phyloP scores from a whole-genome alignment of 2,797 vertebrate species.

The Falco novaeseelandiae region DNA sequence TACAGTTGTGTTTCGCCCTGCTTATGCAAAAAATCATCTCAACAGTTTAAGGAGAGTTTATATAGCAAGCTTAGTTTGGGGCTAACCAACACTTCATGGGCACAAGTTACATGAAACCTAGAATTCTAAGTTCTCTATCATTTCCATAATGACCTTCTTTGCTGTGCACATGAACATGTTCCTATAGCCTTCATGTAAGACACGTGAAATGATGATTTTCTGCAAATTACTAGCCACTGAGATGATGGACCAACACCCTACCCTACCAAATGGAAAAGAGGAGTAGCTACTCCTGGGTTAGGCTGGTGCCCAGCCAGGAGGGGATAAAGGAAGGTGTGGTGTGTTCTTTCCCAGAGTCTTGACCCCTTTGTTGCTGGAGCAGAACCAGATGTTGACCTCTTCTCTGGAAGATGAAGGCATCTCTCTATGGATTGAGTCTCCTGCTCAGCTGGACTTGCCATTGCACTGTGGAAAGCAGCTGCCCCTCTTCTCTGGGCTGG shows the following conservation, averaged over 20 bases:
- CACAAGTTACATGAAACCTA: background rate
- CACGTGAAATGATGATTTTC: background rate
- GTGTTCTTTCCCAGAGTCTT: background rate
- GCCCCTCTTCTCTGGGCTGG: background rate
- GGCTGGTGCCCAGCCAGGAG: background rate
- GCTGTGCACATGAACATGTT: background rate
- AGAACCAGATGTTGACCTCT: background rate
- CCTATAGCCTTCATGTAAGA: background rate
- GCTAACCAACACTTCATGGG: background rate
- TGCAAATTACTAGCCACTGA: background rate
- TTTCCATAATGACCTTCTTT: background rate
- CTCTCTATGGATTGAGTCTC: background rate
- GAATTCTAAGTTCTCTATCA: background rate
- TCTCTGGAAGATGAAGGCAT: background rate
- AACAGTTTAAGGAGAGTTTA: background rate
- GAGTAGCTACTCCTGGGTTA: background rate
- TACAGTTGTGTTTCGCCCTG: constrained; percentile 41
- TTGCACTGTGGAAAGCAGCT: background rate
- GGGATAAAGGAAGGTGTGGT: background rate
- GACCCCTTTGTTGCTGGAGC: background rate
- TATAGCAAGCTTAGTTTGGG: constrained; percentile 29
- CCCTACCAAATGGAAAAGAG: background rate
- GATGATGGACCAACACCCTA: background rate
- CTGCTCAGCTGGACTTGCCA: background rate
- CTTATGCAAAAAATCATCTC: constrained; percentile 36